Evolutionary conservation across 2,888 invertebrate species (phyloP), one percentile per base, ranked within the genome.

Genomic region (Noctua fimbriata): DNA sequence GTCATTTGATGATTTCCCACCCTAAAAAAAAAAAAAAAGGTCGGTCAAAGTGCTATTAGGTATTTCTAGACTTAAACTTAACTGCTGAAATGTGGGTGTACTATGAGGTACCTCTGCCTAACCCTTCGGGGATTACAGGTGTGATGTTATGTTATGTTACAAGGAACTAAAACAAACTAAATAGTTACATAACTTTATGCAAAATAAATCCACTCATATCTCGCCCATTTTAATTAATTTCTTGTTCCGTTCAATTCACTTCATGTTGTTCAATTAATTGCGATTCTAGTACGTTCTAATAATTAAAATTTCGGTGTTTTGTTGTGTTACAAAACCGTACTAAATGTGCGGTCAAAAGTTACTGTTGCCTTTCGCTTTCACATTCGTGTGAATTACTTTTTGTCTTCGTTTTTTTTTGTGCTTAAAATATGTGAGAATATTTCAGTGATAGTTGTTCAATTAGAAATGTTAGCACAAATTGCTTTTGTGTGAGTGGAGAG

Each of bases 281-380:
- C 58, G 60, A 36, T 41, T 73, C 73, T 58, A 65, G 71, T 67
- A 74, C 71, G 63, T 81, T 85, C 52, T 69, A 76, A 24, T 84
- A 87, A 87, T 86, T 84, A 76, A 60, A 75, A 76, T 87, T 77
- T 73, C 70, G 79, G 49, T 73, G 12, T 36, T 44, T 55, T 60
- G 32, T 78, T 4, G 16, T 65, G 69, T 86, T 78, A 71, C 49
- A 63, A 63, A 70, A 86, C 79, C 79, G 78, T 18, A 67, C 81
- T 16, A 66, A 72, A 79, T 85, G 80, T 73, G 70, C 81, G 90
- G 89, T 90, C 90, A 89, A 85, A 89, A 83, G 60, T 77, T 67
- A 2, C 41, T 14, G 75, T 72, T 77, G 28, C 82, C 89, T 84
- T 86, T 89, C 85, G 85, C 91, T 91, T 91, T 89, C 87, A 81